Base-by-base conservation (phyloP, 2,113 vertebrate genomes). In the Hippocampus barbouri region DNA sequence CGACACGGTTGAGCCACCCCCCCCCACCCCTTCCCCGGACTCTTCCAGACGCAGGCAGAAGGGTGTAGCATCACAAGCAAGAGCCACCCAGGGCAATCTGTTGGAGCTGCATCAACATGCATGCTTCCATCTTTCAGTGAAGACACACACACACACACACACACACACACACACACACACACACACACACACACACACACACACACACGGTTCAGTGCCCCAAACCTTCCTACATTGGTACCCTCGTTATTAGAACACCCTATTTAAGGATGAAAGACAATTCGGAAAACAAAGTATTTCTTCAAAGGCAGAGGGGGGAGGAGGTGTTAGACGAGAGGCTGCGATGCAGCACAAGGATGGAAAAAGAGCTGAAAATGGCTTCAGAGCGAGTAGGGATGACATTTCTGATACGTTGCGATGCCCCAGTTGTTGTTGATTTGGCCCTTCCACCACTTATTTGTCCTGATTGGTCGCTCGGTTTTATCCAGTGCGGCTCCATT, bases 361-460 rank as follows among this genome's bases (percentile, higher is more conserved):
- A 78, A 63, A 70, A 41, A 41, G 43, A 81, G 71, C 49, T 45
- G 23, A 38, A 15, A 14, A 64, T 34, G 40, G 45, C 9, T 20
- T 9, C 34, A 27, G 23, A 23, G 62, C 41, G 66, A 47, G 30
- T 72, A 65, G 59, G 41, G 8, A 12, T 53, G 57, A 56, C 43
- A 61, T 77, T 66, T 77, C 34, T 76, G 73, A 72, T 82, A 73
- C 79, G 75, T 79, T 88, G 79, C 83, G 90, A 90, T 87, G 90
- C 78, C 80, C 89, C 83, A 87, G 85, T 88, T 89, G 81, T 79
- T 49, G 80, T 79, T 54, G 79, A 81, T 82, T 86, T 83, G 59
- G 74, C 34, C 87, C 75, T 80, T 85, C 80, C 79, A 70, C 90
- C 85, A 88, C 85, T 92, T 90, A 92, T 86, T 90, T 85, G 78